Base-by-base conservation (phyloP, 1,140 invertebrate species). In the Scaptomyza pallida region DNA sequence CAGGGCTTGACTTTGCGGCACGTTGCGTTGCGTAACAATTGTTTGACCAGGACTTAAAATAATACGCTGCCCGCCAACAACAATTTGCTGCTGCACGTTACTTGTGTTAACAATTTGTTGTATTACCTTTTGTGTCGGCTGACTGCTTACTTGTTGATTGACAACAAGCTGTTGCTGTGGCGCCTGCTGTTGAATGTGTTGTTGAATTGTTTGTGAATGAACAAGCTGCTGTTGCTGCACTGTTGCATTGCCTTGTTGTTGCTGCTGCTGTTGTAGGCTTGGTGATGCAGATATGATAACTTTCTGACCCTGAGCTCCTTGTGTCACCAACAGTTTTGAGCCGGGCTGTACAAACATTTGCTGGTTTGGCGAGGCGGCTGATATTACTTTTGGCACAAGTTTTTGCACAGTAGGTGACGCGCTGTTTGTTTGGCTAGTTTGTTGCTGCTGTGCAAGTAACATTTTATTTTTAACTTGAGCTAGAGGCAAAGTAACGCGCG, bases 81-180 rank as follows among this genome's bases (percentile, higher is more conserved):
- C 75, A 61, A 91, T 90, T 45, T 91, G 90, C 51, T 91, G 90
- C n/a, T 90, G 90, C 12, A 89, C 81, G 72, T 91, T 91, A 30
- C 90, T 90, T 0, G 90, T 91, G 69, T 91, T 91, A 5, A 91
- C 90, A 61, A 91, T 90, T 67, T 91, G 89, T 63, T 90, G 91
- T 50, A 91, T 90, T 16, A 89, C 85, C 43, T 90, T 91, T 71
- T 90, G 90, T 6, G 82, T 86, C 3, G 81, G 77, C n/a, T 82
- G 89, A 15, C 19, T 70, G 43, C 40, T 55, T 10, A 67, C 63
- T 51, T 68, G 89, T 56, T 72, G 89, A 47, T 75, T 88, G 0
- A 91, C 54, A 16, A 81, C 72, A 48, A 89, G 73, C 35, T 90
- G 81, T 51, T 86, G 72, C 48, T 75, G 61, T 37, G 67, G 23